Evolutionary conservation across 2,113 vertebrate genomes (phyloP), one percentile per base, ranked within the genome.

Genomic region (Callochromis pleurospilus): DNA sequence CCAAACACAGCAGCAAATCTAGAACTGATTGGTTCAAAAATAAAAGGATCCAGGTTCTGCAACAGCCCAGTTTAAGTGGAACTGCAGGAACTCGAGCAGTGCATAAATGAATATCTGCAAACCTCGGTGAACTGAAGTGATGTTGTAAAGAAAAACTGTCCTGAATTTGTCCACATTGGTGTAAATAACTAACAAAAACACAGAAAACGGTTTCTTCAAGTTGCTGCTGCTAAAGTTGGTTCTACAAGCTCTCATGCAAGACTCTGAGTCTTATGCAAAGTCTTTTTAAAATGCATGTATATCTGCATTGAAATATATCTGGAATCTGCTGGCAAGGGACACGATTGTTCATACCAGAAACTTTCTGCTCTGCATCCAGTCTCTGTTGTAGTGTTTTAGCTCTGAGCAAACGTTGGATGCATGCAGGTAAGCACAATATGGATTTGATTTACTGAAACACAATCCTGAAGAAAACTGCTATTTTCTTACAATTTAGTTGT

Each of bases 91-190:
- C 65, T 42, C 0, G 1, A 45, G 68, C 38, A 4, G 38, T 45
- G 68, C 38, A 17, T 45, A 10, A 70, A 42, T 1, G 7, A 42
- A 42, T 6, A 2, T 24, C 65, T 65, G 60, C 38, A 26, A 17
- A 47, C 40, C 14, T 73, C 40, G 0, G 9, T 0, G 14, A 73
- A 47, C 68, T 75, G 40, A 7, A 5, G 1, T 7, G 24, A 47
- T 13, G 13, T 0, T 17, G 3, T 26, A 45, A 73, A 73, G 40
- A 73, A 6, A 7, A 45, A 45, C 3, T 1, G 38, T 15, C 38
- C 68, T 45, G 38, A 17, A 45, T 73, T 73, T 42, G n/a, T 70
- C 38, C 40, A 3, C 68, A 26, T 6, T 40, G 62, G 11, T 21
- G 60, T 13, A n/a, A 65, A 38, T 3, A 12, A 21, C 60, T 21